These are phyloP conservation scores for Vanessa atalanta DNA, from an alignment of 1,140 invertebrate species.

Conservation along the genomic window DNA sequence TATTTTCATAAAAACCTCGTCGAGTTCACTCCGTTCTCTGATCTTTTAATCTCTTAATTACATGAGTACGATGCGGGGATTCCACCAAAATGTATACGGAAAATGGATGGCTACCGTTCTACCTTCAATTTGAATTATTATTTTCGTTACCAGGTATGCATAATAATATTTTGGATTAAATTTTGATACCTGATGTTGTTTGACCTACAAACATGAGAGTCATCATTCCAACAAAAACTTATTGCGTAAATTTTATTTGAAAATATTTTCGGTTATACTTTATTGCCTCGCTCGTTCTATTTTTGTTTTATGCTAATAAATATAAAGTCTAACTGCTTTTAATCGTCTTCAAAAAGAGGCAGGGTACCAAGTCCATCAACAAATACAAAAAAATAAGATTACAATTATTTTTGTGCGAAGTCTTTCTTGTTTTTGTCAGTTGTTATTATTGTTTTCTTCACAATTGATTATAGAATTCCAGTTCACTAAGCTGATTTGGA, in stretches of 20 bases:
- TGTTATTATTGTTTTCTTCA: too few species aligned
- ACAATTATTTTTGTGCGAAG: too few species aligned
- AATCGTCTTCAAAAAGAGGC: too few species aligned
- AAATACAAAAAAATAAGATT: too few species aligned
- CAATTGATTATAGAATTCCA: too few species aligned
- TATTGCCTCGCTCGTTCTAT: not conserved
- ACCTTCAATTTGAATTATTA: slow-evolving; percentile 37
- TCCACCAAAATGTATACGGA: slow-evolving; percentile 30
- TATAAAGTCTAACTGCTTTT: too few species aligned
- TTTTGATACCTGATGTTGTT: slow-evolving; percentile 15
- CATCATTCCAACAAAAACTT: not conserved
- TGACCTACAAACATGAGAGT: not conserved
- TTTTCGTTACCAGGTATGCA: slow-evolving; percentile 29
- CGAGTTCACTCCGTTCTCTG: slow-evolving; percentile 32
- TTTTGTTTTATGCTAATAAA: not conserved
- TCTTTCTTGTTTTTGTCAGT: too few species aligned
- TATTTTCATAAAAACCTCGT: slow-evolving; percentile 31
- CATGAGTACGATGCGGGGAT: slow-evolving; percentile 37
- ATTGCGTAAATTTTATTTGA: not conserved
- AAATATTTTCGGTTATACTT: not conserved
- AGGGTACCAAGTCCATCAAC: too few species aligned
- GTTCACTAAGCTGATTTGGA: too few species aligned
- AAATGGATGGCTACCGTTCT: slow-evolving; percentile 32
- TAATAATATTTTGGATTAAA: slow-evolving; percentile 35
- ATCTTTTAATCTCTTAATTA: slow-evolving; percentile 48